Conservation (phyloP, 2,797 vertebrate species). For the Rhabdophis nuchalis region DNA sequence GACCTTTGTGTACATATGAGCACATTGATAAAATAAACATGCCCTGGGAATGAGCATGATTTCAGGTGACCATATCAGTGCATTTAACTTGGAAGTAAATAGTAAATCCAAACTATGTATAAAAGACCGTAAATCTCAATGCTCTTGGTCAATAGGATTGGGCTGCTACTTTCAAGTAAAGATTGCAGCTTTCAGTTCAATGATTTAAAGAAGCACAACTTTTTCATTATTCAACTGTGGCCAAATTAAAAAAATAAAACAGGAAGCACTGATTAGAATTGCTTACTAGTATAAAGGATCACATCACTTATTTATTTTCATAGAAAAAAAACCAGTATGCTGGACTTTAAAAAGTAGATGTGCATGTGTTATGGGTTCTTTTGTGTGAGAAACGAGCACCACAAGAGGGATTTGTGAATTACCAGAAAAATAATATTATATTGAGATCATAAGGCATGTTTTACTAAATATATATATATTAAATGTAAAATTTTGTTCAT, state of each 20-base stretch:
- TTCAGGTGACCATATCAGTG: neutral
- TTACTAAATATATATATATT: neutral
- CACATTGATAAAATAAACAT: neutral
- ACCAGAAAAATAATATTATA: neutral
- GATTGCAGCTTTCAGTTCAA: neutral
- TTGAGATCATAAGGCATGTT: neutral
- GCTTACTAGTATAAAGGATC: neutral
- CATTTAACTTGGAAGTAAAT: neutral
- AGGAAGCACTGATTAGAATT: neutral
- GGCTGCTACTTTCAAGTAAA: neutral
- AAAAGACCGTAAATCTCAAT: neutral
- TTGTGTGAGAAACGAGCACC: neutral
- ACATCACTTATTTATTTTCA: neutral
- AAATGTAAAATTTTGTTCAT: accelerated
- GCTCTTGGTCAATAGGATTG: neutral
- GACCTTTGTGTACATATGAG: neutral
- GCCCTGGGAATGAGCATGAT: neutral
- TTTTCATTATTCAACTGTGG: neutral
- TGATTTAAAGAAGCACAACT: neutral
- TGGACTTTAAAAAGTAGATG: neutral
- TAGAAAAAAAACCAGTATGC: neutral
- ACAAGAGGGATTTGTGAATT: neutral
- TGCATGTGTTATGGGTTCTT: no score
- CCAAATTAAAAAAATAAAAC: neutral
- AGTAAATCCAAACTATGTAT: neutral